Evolutionary conservation across 37 sponge, comb jelly and placozoan genomes (phyloP).

Genomic region (Petrosia ficiformis): DNA sequence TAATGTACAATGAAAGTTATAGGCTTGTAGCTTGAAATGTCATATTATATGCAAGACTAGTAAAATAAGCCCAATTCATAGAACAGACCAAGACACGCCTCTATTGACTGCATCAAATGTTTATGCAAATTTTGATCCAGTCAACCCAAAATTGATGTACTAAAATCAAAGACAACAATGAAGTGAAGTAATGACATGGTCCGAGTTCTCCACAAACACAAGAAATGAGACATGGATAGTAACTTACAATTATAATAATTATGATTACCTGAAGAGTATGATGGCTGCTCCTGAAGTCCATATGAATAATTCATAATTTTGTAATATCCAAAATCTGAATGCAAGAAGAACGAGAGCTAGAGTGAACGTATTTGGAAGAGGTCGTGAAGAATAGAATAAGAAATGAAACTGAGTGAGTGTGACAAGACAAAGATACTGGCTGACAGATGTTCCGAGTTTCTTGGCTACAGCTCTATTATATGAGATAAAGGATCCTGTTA

Average conservation of each 20-base stretch:
- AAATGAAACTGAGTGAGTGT: constrained; percentile 94
- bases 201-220: no score
- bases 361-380: constrained; percentile 97
- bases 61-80: neutral
- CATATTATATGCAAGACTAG: no score
- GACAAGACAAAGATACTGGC: constrained; percentile 45
- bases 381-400: constrained; percentile 92
- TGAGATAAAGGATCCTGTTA: constrained; percentile 56
- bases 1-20: no score
- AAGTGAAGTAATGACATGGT: no score
- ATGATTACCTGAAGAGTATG: constrained; percentile 60
- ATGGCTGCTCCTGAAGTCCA: constrained; percentile 80
- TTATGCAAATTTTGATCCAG: no score
- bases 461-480: constrained; percentile 54
- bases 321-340: constrained; percentile 65
- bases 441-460: constrained; percentile 50
- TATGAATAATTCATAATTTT: constrained; percentile 47
- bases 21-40: no score
- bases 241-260: neutral
- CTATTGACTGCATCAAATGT: no score
- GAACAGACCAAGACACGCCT: no score
- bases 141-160: no score
- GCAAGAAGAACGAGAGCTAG: constrained; percentile 73
- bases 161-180: no score
- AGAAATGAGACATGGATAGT: no score